Evolutionary conservation across 1,140 invertebrate species (phyloP).

Genomic region (Varroa destructor): DNA sequence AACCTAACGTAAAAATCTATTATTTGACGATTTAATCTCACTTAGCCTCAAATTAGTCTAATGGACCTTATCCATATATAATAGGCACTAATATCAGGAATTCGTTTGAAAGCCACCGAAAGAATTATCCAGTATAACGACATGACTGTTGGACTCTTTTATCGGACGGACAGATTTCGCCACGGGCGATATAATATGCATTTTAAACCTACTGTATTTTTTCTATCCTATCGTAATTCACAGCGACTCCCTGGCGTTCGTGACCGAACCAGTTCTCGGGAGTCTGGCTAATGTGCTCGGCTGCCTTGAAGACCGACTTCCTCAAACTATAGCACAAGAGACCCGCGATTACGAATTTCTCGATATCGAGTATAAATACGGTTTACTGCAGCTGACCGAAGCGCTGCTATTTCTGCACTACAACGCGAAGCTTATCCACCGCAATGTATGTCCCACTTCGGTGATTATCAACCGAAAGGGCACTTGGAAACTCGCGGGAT

Average conservation of each 20-base stretch:
- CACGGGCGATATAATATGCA: too few species aligned
- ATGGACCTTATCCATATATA: too few species aligned
- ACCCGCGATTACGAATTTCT: conserved; percentile 62
- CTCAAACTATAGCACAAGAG: conserved; percentile 41
- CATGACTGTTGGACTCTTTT: too few species aligned
- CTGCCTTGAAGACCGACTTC: conserved; percentile 47
- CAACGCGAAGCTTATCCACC: conserved; percentile 65
- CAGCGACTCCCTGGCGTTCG: conserved; percentile 74
- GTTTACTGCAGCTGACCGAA: conserved; percentile 82
- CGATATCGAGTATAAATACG: conserved; percentile 83
- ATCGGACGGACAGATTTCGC: too few species aligned
- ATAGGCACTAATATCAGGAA: too few species aligned
- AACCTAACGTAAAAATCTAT: too few species aligned
- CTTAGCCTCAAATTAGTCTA: too few species aligned
- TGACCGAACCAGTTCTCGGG: conserved; percentile 69
- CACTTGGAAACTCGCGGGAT: conserved; percentile 86
- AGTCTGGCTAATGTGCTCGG: conserved; percentile 75
- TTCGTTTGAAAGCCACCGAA: too few species aligned
- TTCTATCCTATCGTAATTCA: conserved; percentile 31
- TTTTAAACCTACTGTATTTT: too few species aligned
- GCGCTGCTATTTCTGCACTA: conserved; percentile 82
- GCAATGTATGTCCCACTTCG: conserved; percentile 81
- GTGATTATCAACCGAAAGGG: conserved; percentile 85
- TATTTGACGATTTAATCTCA: too few species aligned
- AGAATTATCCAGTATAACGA: too few species aligned